A percentile compares a stretch with the other conserved stretches of the same genome.
Conservation (phyloP, 2,113 vertebrate species). For the human region GRCh38 chr3:130314001-130314500, state of each 20-base stretch:
- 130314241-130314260: not conserved
- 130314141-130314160: not conserved
- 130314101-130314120: not conserved
- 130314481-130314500: not conserved
- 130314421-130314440: not conserved
- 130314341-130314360: not conserved
- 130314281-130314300: not conserved
- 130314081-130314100: not conserved
- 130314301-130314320: not conserved
- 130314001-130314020: not conserved
- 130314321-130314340: not conserved
- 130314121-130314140: not conserved
- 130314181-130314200: not conserved
- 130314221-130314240: not conserved
- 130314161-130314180: not conserved
- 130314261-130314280: not conserved
- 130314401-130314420: not conserved
- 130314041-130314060: not conserved
- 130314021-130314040: not conserved
- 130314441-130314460: not conserved
- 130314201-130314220: not conserved
- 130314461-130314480: not conserved
- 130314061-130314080: not conserved
- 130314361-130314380: not conserved
- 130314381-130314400: not conserved